Base-by-base conservation (phyloP, 2,888 invertebrate genomes). In the Polyommatus iphigenia region DNA sequence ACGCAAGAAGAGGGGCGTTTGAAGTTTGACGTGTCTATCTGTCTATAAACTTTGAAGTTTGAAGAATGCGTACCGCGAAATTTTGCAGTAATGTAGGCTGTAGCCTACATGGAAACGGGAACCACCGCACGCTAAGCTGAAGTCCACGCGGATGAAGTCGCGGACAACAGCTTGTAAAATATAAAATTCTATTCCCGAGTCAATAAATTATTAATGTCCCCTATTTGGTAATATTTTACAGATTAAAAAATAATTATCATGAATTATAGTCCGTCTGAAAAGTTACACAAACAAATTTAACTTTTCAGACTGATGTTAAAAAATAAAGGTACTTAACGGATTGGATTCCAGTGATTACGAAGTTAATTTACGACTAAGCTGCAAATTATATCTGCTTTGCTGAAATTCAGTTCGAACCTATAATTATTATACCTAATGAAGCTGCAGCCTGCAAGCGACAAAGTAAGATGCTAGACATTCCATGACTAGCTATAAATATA, bases 231-330 rank as follows among this genome's bases (percentile, higher is more conserved):
- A 67, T 67, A 62, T 67, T 29, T 67, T 2, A 29, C 67, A 32
- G 7, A 67, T 67, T 29, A 67, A 67, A 67, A 67, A 32, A 67
- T 67, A 32, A 67, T 67, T 67, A 67, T 67, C 29, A 67, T 67
- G 29, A 67, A 67, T 67, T 29, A 67, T 67, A 29, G 67, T 67
- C 67, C 29, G 67, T 67, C 67, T 67, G 67, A 32, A 67, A 67
- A 67, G 67, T 67, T 67, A 67, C 32, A 32, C 67, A 32, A 67
- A 67, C 67, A 67, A 67, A 67, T 67, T 67, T 67, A 67, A 67
- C 67, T 67, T 67, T 67, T 67, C 67, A 32, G 67, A 67, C 67
- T 67, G n/a, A 67, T 18, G 67, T 67, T 67, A 67, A 67, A 67
- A 67, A 67, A 67, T 15, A 32, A 67, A 67, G 29, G 29, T 67